Conservation (phyloP, 2,888 invertebrate species). For the Gymnoscelis rufifasciata region DNA sequence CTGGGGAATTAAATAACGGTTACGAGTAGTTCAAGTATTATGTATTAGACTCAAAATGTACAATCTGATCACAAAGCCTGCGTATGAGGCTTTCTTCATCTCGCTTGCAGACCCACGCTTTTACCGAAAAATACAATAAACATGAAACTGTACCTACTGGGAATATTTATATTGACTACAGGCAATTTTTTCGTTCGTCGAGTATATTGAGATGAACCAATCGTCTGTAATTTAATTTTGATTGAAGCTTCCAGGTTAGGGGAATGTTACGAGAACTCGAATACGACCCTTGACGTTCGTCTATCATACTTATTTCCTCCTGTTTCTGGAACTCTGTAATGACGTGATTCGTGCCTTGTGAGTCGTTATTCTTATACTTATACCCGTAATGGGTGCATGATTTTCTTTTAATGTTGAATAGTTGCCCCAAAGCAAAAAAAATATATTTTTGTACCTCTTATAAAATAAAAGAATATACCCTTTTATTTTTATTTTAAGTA, state of each 20-base stretch:
- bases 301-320: slow-evolving; percentile 27
- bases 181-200: not conserved
- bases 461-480: no score
- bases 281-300: slow-evolving; percentile 23
- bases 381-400: slow-evolving; percentile 31
- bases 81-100: no score
- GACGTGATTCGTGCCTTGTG: slow-evolving; percentile 45
- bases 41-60: no score
- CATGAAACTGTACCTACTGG: no score
- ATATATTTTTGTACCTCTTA: no score
- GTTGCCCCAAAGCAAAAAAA: not conserved
- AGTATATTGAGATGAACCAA: slow-evolving; percentile 8
- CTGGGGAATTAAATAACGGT: no score
- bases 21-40: no score
- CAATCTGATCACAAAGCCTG: no score
- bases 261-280: slow-evolving; percentile 2
- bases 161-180: no score
- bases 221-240: slow-evolving; percentile 16
- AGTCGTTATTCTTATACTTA: slow-evolving; percentile 45
- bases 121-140: no score
- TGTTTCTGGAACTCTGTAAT: slow-evolving; percentile 38
- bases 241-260: slow-evolving; percentile 7
- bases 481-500: no score
- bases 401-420: not conserved
- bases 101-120: no score